Conservation (phyloP, 2,797 vertebrate species). For the Cyprinodon diabolis region DNA sequence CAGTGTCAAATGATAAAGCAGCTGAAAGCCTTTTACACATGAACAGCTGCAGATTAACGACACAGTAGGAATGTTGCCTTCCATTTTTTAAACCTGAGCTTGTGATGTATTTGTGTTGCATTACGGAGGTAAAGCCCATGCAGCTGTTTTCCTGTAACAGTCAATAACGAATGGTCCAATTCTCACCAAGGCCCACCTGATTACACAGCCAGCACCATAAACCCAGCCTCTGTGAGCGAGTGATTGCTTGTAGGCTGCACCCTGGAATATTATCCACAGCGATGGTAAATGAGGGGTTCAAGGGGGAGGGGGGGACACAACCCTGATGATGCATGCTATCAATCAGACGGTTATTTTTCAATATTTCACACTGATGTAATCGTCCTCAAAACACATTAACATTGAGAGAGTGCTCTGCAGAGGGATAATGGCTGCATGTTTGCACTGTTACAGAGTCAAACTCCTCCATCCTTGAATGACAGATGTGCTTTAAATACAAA, state of each 20-base stretch:
- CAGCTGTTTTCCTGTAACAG: constrained; percentile 37
- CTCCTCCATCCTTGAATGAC: constrained; percentile 75
- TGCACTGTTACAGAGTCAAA: constrained; percentile 64
- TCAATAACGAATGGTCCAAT: constrained; percentile 55
- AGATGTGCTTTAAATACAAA: constrained; percentile 62
- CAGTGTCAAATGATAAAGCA: constrained; percentile 11
- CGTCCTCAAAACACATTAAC: constrained; percentile 81
- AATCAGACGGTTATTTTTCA: constrained; percentile 76
- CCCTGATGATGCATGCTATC: constrained; percentile 76
- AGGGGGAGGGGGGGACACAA: constrained; percentile 39
- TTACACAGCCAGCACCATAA: constrained; percentile 26
- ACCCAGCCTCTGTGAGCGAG: constrained; percentile 33
- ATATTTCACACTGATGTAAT: constrained; percentile 81
- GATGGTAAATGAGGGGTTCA: constrained; percentile 73
- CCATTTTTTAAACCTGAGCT: constrained; percentile 41
- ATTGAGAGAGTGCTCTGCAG: constrained; percentile 66
- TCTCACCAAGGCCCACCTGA: constrained; percentile 30
- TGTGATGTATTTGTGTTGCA: constrained; percentile 47
- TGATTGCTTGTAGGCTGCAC: constrained; percentile 47
- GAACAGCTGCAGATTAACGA: constrained; percentile 38
- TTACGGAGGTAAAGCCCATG: constrained; percentile 18
- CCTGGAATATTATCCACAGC: constrained; percentile 32
- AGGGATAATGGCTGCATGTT: constrained; percentile 77
- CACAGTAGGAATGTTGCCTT: constrained; percentile 47
- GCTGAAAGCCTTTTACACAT: constrained; percentile 32